Evolutionary conservation across 2,888 invertebrate genomes (phyloP), one percentile per base, ranked within the genome.

Genomic region (Cyrtodaria siliqua): DNA sequence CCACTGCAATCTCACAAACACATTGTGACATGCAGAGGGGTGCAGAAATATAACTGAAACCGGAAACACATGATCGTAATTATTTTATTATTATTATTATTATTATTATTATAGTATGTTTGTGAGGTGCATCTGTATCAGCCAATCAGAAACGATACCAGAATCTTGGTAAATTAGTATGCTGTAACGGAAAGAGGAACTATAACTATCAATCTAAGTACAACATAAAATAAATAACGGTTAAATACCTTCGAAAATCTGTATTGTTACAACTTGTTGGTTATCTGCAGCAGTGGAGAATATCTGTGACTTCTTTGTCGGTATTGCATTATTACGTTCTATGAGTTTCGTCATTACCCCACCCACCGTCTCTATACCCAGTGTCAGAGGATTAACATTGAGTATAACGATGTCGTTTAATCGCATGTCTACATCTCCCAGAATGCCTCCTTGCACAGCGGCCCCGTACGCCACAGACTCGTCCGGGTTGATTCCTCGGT

Each of bases 271-370:
- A 2, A 98, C 98, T 94, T 98, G 98, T 93, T 99, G 99, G 94
- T 99, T 99, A 93, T 99, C 99, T 29, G 98, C 97, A 67, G 99
- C 99, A 0, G 99, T 99, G 0, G 99, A 98, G 96, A 99, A 99
- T 92, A 99, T 98, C 94, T 99, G 99, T 0, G 98, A 97, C 93
- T 99, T 99, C 95, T 99, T 99, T 63, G 99, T 99, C 33, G 99
- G 99, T 91, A 99, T 99, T 82, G 99, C 98, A 27, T 99, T 99
- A 95, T 99, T 99, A 89, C 99, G 94, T 64, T 97, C 97, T 92
- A 99, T 99, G 66, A 99, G 95, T 93, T 99, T 99, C 87, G 99
- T 99, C 99, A 99, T 99, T 33, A 99, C 99, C 86, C 99, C 99
- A 82, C 99, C 99, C 57, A 99, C 99, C 49, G 99, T 99, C 94